Conservation (phyloP, 2,797 vertebrate species). For the Denticeps clupeoides region DNA sequence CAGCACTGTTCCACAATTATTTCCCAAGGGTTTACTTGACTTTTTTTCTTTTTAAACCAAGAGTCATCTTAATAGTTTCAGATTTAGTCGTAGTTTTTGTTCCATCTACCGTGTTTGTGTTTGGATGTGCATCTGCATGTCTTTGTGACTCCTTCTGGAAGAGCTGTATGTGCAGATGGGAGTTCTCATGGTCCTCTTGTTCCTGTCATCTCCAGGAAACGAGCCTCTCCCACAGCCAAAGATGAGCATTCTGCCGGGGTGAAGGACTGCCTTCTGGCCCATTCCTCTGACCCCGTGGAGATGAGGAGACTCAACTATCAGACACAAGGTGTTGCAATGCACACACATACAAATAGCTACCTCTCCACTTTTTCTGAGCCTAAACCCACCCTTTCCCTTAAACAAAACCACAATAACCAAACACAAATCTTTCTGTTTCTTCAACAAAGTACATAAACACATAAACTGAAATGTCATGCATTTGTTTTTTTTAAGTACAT, state of each 20-base stretch:
- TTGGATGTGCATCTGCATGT: constrained; percentile 1
- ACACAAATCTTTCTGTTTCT: too few species aligned
- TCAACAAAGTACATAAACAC: too few species aligned
- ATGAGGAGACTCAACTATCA: constrained; percentile 89
- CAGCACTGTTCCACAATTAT: neutral
- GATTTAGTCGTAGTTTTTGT: too few species aligned
- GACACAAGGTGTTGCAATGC: constrained; percentile 71
- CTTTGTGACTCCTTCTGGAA: accelerated
- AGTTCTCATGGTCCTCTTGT: too few species aligned
- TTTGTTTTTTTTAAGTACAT: too few species aligned
- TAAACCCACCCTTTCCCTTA: too few species aligned
- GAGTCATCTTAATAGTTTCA: too few species aligned
- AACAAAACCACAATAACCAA: too few species aligned
- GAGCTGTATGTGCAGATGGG: too few species aligned
- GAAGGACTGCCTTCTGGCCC: constrained; percentile 78
- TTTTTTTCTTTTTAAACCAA: too few species aligned
- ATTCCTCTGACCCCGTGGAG: constrained; percentile 86
- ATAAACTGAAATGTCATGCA: too few species aligned
- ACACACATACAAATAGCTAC: constrained; percentile 6
- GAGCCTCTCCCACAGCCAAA: constrained; percentile 78
- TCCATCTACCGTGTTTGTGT: neutral
- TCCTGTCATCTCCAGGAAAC: constrained; percentile 63
- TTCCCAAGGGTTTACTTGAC: neutral
- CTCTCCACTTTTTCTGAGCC: neutral
- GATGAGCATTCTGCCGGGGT: constrained; percentile 76